Conservation (phyloP, 2,797 vertebrate species). For the Labeo calbasu region DNA sequence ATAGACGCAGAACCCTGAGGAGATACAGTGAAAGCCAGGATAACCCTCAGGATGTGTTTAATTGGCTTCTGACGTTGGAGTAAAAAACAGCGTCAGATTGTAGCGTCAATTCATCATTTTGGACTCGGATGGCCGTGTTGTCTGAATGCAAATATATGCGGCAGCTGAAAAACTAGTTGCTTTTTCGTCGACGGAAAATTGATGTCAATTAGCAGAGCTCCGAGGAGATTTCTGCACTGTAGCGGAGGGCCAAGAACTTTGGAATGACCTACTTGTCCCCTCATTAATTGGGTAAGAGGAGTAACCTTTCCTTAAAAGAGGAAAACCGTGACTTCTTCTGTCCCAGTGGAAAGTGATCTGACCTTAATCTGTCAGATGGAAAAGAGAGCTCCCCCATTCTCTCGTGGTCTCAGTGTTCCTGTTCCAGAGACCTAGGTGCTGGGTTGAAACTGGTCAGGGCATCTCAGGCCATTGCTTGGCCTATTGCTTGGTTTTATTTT, state of each 20-base stretch:
- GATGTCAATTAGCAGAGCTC: slow-evolving; percentile 55
- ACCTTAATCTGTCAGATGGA: slow-evolving; percentile 65
- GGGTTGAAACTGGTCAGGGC: slow-evolving; percentile 53
- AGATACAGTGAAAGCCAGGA: slow-evolving; percentile 22
- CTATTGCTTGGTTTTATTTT: background rate
- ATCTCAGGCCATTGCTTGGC: slow-evolving; percentile 21
- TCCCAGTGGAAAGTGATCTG: slow-evolving; percentile 61
- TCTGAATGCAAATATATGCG: slow-evolving; percentile 13
- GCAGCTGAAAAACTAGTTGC: slow-evolving; percentile 19
- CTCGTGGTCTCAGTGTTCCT: slow-evolving; percentile 35
- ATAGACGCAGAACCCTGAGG: slow-evolving; percentile 12
- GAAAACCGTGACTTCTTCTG: slow-evolving; percentile 59
- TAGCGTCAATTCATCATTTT: slow-evolving; percentile 2
- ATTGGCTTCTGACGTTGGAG: slow-evolving; percentile 8
- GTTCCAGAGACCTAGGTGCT: slow-evolving; percentile 55
- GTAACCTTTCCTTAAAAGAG: slow-evolving; percentile 58
- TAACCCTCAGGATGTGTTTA: slow-evolving; percentile 36
- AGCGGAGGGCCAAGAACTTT: slow-evolving; percentile 53
- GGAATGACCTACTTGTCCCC: slow-evolving; percentile 62
- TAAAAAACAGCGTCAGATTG: slow-evolving; percentile 8
- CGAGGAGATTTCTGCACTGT: slow-evolving; percentile 43
- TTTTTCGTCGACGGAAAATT: slow-evolving; percentile 25
- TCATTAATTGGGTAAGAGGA: slow-evolving; percentile 65
- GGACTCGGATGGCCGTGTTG: background rate
- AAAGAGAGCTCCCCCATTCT: slow-evolving; percentile 48